Evolutionary conservation across 2,113 vertebrate genomes (phyloP).

Genomic region (Ibidorhyncha struthersii): DNA sequence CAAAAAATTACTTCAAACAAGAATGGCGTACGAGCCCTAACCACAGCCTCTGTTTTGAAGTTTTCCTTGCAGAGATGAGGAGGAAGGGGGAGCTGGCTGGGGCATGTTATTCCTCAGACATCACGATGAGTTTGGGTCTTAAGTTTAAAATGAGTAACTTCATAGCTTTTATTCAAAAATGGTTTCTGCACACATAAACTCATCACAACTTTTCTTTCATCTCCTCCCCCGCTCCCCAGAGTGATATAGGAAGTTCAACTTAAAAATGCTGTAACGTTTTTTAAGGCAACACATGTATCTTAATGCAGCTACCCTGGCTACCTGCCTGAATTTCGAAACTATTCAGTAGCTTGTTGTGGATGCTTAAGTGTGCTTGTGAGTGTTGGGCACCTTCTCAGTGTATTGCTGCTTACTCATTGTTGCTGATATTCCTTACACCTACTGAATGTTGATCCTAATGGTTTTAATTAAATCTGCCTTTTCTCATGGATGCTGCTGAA

Average conservation of each 20-base stretch:
- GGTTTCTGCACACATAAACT: neutral
- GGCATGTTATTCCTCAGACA: neutral
- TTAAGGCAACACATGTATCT: neutral
- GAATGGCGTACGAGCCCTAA: neutral
- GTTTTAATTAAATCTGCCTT: neutral
- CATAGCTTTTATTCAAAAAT: neutral
- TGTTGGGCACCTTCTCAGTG: neutral
- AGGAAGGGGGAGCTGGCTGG: neutral
- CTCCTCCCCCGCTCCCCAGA: neutral
- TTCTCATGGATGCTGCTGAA: neutral
- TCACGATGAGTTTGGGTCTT: neutral
- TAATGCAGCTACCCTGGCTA: neutral
- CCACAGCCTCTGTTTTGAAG: neutral
- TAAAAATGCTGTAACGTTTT: neutral
- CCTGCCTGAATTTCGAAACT: neutral
- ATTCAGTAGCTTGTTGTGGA: neutral
- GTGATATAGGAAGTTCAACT: neutral
- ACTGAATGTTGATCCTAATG: neutral
- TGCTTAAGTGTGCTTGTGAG: neutral
- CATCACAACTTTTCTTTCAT: neutral
- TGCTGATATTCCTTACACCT: neutral
- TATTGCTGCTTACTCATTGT: neutral
- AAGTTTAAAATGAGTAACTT: neutral
- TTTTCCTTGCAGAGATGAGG: neutral
- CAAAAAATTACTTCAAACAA: constrained; percentile 10